Percentiles rank a stretch among this genome's conserved stretches.
phyloP scores from a whole-genome alignment of 92 coral and sea anemone species.

The Epizoanthus ramosus region DNA sequence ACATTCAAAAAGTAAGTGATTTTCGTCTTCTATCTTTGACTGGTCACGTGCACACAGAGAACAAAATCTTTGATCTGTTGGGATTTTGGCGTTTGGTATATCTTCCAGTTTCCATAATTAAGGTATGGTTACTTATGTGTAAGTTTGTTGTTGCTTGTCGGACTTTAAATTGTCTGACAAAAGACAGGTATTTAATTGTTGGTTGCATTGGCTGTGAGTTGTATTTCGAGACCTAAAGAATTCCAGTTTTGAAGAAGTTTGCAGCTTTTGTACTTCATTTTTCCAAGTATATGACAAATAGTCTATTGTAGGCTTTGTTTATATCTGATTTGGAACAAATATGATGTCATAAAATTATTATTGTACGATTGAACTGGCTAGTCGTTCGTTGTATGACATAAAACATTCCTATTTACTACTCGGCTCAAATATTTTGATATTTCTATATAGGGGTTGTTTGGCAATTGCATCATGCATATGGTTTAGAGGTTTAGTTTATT shows the following conservation, averaged over 20 bases:
- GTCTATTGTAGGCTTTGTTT: constrained; percentile 20
- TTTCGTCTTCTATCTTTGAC: constrained; percentile 13
- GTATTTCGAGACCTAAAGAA: constrained; percentile 19
- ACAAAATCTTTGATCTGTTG: constrained; percentile 11
- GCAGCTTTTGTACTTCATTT: constrained; percentile 3
- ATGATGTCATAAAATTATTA: neutral
- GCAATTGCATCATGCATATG: neutral
- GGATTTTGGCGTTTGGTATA: constrained; percentile 6
- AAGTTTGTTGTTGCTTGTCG: constrained; percentile 10
- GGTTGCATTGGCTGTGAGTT: constrained; percentile 2
- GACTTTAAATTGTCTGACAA: constrained; percentile 15
- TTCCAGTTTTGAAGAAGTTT: constrained; percentile 22
- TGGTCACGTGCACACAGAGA: constrained; percentile 10
- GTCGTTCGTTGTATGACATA: constrained; percentile 14
- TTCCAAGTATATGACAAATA: constrained; percentile 26
- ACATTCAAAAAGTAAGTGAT: no score
- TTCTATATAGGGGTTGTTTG: constrained; percentile 4
- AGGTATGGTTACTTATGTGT: constrained; percentile 12
- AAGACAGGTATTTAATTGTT: constrained; percentile 30
- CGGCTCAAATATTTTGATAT: constrained; percentile 5
- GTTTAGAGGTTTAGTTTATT: neutral
- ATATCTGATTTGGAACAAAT: constrained; percentile 16
- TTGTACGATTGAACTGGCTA: neutral
- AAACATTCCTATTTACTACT: constrained; percentile 8
- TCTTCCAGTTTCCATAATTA: constrained; percentile 20